Base-by-base conservation (phyloP, 2,797 vertebrate genomes). In the Pipistrellus kuhlii region DNA sequence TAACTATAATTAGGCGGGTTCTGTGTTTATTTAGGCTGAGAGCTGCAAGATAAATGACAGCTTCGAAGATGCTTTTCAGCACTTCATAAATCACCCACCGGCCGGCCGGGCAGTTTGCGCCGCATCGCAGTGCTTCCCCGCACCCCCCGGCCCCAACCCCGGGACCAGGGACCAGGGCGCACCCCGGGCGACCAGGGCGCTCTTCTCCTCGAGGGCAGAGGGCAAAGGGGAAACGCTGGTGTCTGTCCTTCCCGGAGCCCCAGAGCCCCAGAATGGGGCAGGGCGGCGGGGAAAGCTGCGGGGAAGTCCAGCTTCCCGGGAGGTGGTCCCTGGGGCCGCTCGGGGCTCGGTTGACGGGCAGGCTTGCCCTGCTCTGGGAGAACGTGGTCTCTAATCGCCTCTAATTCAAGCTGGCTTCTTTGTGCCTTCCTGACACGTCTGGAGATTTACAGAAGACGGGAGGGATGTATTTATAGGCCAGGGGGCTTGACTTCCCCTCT, bases 21-120 rank as follows among this genome's bases (percentile, higher is more conserved):
- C 98, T 98, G 98, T 98, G 98, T 99, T 99, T 98, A 98, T 98
- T 99, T 98, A 99, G 98, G 97, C 98, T 97, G 98, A 98, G 98
- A 98, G 98, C 98, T 98, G 97, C 96, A 98, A 97, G 98, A 98
- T 98, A 98, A 98, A 98, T 98, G 98, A 98, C 98, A 98, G 98
- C 98, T 98, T 98, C 97, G 92, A 98, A 98, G 98, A 99, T 98
- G 97, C 98, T 98, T 98, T 98, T 98, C 98, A 98, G 97, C 98
- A 98, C 98, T 98, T 98, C 98, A 98, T 98, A 98, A 98, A 98
- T 98, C 98, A 99, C 96, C 96, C 95, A 95, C 97, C 94, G 96
- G 97, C 97, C 94, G 96, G 97, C 98, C 96, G 96, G 97, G 95
- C 96, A 95, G 97, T 80, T 94, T 96, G 97, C 97, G 97, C 97